A percentile compares a stretch with the other conserved stretches of the same genome.
Evolutionary conservation across 1,140 invertebrate species (phyloP).

Genomic region (Asbolus verrucosus): DNA sequence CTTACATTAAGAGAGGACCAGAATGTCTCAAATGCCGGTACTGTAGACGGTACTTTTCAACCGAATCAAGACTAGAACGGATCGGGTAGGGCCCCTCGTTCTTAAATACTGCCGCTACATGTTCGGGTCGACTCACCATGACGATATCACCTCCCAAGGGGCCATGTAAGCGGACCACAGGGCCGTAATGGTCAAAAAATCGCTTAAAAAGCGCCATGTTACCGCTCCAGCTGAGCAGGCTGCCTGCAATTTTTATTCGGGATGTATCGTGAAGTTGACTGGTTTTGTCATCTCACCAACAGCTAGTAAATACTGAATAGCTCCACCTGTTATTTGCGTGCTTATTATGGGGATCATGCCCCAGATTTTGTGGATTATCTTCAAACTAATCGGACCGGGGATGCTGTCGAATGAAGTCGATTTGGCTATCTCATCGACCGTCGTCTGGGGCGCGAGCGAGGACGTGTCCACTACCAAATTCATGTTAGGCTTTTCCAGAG

Average conservation of each 20-base stretch:
- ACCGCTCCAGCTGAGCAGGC: slow-evolving; percentile 60
- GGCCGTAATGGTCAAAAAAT: slow-evolving; percentile 73
- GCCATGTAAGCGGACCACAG: slow-evolving; percentile 72
- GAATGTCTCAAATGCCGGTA: slow-evolving; percentile 68
- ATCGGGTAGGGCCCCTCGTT: slow-evolving; percentile 71
- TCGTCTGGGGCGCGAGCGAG: not conserved
- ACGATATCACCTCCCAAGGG: slow-evolving; percentile 72
- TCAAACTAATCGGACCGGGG: slow-evolving; percentile 71
- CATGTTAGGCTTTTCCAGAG: slow-evolving; percentile 7
- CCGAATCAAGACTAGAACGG: slow-evolving; percentile 71
- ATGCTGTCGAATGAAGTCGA: slow-evolving; percentile 69
- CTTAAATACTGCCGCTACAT: slow-evolving; percentile 71
- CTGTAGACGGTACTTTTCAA: slow-evolving; percentile 72
- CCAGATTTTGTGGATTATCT: slow-evolving; percentile 70
- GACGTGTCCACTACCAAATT: slow-evolving; percentile 1
- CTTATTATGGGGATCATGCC: slow-evolving; percentile 72
- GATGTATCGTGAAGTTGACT: too few species aligned
- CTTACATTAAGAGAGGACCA: slow-evolving; percentile 71
- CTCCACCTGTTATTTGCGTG: slow-evolving; percentile 72
- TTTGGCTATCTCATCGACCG: slow-evolving; percentile 8
- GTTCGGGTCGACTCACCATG: slow-evolving; percentile 71
- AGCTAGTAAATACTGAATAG: slow-evolving; percentile 70
- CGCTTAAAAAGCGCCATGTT: slow-evolving; percentile 61
- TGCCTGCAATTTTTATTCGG: slow-evolving; percentile 55
- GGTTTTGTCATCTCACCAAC: slow-evolving; percentile 69